These are phyloP conservation scores for Corythornis vintsioides DNA, from an alignment of 2,113 vertebrate species.

Conservation along the genomic window DNA sequence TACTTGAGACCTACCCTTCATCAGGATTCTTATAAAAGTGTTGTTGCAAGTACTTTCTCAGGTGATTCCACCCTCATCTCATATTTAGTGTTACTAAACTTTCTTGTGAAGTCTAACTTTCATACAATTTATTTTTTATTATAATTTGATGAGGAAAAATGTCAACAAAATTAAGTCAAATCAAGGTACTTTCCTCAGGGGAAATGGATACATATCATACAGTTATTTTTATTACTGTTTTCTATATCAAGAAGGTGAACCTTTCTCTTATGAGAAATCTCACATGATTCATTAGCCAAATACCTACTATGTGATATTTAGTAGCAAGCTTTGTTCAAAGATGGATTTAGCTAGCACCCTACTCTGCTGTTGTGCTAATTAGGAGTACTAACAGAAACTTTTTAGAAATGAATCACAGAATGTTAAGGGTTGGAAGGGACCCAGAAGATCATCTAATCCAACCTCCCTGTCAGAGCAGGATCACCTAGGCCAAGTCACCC, in stretches of 20 bases:
- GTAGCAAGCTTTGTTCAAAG: not conserved
- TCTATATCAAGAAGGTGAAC: not conserved
- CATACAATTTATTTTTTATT: constrained; percentile 16
- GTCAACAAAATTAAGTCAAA: constrained; percentile 48
- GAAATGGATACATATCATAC: not conserved
- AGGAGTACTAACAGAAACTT: not conserved
- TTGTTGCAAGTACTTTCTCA: not conserved
- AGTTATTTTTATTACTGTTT: not conserved
- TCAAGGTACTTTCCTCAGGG: not conserved
- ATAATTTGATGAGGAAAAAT: constrained; percentile 59
- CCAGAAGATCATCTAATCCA: too few relatives aligned
- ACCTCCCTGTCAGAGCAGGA: too few relatives aligned
- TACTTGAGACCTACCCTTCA: not conserved
- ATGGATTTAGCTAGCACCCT: not conserved
- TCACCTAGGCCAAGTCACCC: too few relatives aligned
- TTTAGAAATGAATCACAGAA: too few relatives aligned
- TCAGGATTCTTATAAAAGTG: not conserved
- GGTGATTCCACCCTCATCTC: not conserved
- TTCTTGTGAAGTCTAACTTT: not conserved
- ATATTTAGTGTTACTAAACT: constrained; percentile 33
- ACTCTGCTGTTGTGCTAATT: not conserved
- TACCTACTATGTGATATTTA: not conserved
- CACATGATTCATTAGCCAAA: not conserved
- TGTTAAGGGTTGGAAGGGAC: too few relatives aligned
- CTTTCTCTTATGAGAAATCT: not conserved